A percentile compares a stretch with the other conserved stretches of the same genome.
These are phyloP conservation scores for Cactoblastis cactorum DNA, from an alignment of 2,888 invertebrate genomes.

Conservation along the genomic window DNA sequence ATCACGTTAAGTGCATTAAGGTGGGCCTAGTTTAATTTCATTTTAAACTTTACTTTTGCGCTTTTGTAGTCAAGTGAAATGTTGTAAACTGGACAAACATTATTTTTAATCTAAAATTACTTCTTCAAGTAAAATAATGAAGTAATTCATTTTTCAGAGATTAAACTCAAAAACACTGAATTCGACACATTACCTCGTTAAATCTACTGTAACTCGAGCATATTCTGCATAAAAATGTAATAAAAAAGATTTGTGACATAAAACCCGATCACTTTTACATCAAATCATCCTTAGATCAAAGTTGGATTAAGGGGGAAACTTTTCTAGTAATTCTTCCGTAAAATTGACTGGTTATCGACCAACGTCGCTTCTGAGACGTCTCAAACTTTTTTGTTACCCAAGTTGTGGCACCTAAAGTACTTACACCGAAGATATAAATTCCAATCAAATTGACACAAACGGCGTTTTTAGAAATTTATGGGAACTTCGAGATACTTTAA, in stretches of 20 bases:
- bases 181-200: too few species aligned
- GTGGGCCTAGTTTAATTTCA: neutral
- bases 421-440: conserved; percentile 1
- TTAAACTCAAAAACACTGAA: too few species aligned
- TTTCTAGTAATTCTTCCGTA: conserved; percentile 19
- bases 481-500: neutral
- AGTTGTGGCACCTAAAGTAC: neutral
- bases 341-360: conserved; percentile 20
- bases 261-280: conserved; percentile 10
- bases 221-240: neutral
- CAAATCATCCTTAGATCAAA: conserved; percentile 9
- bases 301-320: conserved; percentile 20
- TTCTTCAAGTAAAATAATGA: too few species aligned
- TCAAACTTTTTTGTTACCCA: conserved; percentile 9
- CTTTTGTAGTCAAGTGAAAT: too few species aligned
- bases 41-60: neutral
- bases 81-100: too few species aligned
- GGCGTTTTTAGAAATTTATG: neutral
- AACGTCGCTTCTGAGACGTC: neutral
- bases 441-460: neutral
- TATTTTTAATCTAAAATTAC: too few species aligned
- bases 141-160: too few species aligned
- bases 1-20: neutral
- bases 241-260: neutral
- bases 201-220: too few species aligned